Evolutionary conservation across 2,888 invertebrate genomes (phyloP).

Genomic region (Scaptomyza polygonia): DNA sequence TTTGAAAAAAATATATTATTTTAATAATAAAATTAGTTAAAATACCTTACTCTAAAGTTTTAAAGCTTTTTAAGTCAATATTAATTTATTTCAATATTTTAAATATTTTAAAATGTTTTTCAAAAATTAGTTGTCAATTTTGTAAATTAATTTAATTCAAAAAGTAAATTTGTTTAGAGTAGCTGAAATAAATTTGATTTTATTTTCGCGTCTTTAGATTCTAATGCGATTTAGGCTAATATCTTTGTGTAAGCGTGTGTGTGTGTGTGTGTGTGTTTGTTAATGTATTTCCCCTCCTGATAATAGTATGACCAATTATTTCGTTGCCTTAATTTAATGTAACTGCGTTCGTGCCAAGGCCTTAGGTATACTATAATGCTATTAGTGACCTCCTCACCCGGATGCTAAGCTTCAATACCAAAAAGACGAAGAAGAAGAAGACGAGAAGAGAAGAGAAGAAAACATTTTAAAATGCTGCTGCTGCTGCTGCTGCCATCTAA

Average conservation of each 20-base stretch:
- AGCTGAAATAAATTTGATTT: background rate
- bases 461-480: conserved; percentile 23
- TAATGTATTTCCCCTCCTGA: conserved; percentile 17
- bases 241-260: conserved; percentile 23
- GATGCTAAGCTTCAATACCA: conserved; percentile 26
- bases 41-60: too few species aligned
- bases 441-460: conserved; percentile 1
- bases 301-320: conserved; percentile 44
- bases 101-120: background rate
- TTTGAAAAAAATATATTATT: background rate
- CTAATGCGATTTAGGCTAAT: conserved; percentile 36
- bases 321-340: conserved; percentile 44
- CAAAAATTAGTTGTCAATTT: background rate
- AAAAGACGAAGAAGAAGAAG: conserved; percentile 11
- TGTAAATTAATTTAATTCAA: background rate
- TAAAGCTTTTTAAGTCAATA: too few species aligned
- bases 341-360: conserved; percentile 20
- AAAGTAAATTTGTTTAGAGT: background rate
- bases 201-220: conserved; percentile 6
- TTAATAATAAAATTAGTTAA: too few species aligned
- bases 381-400: conserved; percentile 55
- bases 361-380: conserved; percentile 48
- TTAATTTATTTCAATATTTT: too few species aligned
- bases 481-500: conserved; percentile 19
- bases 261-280: conserved; percentile 21